phyloP scores from a whole-genome alignment of 2,113 vertebrate genomes.

The Cheirogaleus medius region DNA sequence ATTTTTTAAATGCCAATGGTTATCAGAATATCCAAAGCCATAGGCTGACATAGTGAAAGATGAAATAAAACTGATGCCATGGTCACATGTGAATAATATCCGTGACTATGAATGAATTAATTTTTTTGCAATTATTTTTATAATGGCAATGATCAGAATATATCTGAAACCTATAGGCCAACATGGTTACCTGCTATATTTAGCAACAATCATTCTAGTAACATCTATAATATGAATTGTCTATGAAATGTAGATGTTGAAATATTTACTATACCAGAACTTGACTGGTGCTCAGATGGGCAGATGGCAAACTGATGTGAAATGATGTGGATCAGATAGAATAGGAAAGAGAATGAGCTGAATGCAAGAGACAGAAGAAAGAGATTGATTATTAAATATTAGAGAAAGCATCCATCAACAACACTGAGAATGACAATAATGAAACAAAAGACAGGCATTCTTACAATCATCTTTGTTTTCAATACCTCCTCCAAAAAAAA shows the following conservation, averaged over 20 bases:
- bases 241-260: constrained; percentile 84
- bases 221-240: constrained; percentile 73
- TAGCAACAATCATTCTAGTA: background rate
- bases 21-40: background rate
- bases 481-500: constrained; percentile 37
- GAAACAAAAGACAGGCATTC: constrained; percentile 72
- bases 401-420: constrained; percentile 71
- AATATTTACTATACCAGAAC: constrained; percentile 86
- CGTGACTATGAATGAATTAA: background rate
- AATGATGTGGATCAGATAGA: constrained; percentile 85
- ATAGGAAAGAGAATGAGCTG: constrained; percentile 84
- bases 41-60: background rate
- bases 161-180: background rate
- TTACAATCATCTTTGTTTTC: constrained; percentile 13
- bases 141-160: constrained; percentile 10
- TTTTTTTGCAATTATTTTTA: background rate
- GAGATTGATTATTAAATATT: constrained; percentile 82
- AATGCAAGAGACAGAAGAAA: constrained; percentile 86
- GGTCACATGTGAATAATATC: background rate
- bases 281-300: constrained; percentile 85
- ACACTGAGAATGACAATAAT: constrained; percentile 59
- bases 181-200: background rate
- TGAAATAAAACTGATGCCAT: background rate
- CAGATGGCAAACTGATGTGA: constrained; percentile 86
- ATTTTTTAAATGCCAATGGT: background rate